Evolutionary conservation across 2,888 invertebrate genomes (phyloP), one percentile per base, ranked within the genome.

Genomic region (Agonopterix subpropinquella): DNA sequence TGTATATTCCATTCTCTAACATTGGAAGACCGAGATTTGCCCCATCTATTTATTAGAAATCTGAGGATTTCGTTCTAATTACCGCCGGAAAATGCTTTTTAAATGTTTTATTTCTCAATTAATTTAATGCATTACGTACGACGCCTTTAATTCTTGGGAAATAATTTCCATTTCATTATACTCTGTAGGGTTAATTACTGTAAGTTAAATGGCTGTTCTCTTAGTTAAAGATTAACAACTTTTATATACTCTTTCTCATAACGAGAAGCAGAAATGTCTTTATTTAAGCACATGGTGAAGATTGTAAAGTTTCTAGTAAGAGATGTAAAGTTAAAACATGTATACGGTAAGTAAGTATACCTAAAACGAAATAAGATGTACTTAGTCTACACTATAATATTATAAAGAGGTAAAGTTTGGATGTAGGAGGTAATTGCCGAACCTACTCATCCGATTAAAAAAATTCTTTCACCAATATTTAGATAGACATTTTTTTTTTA

Each of bases 81-180:
- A 55, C 52, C 62, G 62, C 60, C 59, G 55, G 46, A 49, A 47
- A 53, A 57, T 50, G 48, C 50, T 51, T 56, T 61, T 54, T 50
- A 50, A 61, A 58, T 56, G 54, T 54, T 57, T 58, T 57, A 55
- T 60, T 56, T 57, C 48, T 47, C 41, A 52, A 47, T 54, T 56
- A 58, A 56, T 55, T 54, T 55, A 56, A 55, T 53, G 42, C 44
- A 44, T 49, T 49, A 49, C 47, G 36, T 49, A 49, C 47, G 36
- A 11, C 28, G 48, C 43, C 42, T 44, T 48, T 46, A 45, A 52
- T 47, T 52, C 43, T 47, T 50, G 15, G 48, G 46, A 58, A 54
- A 50, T 50, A 44, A 47, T 47, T 47, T 11, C 35, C 13, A 39
- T 39, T 39, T 39, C n/a, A 39, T n/a, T 39, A n/a, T 11, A 45